phyloP scores from a whole-genome alignment of 2,888 invertebrate genomes.

The Oligia latruncula region DNA sequence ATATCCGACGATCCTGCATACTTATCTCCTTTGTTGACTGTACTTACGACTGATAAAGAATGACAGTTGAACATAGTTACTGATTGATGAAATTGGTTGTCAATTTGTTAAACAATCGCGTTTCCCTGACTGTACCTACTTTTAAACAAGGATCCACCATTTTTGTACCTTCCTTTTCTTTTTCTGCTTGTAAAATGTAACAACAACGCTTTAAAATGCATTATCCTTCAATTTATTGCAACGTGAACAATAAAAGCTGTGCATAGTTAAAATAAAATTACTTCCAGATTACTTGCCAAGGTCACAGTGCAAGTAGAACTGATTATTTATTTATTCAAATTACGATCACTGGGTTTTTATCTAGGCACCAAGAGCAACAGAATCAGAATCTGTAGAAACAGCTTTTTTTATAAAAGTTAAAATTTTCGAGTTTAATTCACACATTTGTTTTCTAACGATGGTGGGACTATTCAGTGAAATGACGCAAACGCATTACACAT shows the following conservation, averaged over 20 bases:
- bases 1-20: too few relatives aligned
- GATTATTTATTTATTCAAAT: conserved; percentile 8
- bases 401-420: too few relatives aligned
- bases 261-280: conserved; percentile 24
- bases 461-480: conserved; percentile 9
- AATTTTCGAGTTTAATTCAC: background rate
- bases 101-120: background rate
- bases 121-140: conserved; percentile 12
- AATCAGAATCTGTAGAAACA: conserved; percentile 3
- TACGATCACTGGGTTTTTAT: conserved; percentile 25
- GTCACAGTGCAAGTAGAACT: conserved; percentile 30
- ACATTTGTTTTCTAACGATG: conserved; percentile 1
- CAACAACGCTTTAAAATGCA: conserved; percentile 30
- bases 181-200: conserved; percentile 39
- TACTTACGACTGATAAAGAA: background rate
- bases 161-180: conserved; percentile 22
- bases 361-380: background rate
- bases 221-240: conserved; percentile 60
- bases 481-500: conserved; percentile 23
- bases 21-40: too few relatives aligned
- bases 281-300: conserved; percentile 50
- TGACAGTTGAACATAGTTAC: background rate
- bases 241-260: conserved; percentile 12
- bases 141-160: conserved; percentile 18
- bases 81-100: background rate